Base-by-base conservation (phyloP, 2,113 vertebrate genomes). In the Pampusana beccarii region DNA sequence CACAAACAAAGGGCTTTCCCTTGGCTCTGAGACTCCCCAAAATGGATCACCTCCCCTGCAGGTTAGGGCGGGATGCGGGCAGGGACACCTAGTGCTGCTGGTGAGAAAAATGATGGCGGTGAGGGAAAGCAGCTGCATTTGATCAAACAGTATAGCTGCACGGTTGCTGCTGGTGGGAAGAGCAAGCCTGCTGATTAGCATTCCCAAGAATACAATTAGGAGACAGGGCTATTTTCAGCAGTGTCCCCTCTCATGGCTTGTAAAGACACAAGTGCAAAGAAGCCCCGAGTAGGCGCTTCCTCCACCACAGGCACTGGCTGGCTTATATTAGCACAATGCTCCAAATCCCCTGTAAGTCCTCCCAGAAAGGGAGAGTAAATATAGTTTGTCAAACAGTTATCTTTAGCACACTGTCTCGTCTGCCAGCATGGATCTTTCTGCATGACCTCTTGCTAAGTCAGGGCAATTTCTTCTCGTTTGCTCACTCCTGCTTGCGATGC, bases 341-440 rank as follows among this genome's bases (percentile, higher is more conserved):
- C 88, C 92, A 96, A 96, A 97, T 97, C 96, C 95, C 92, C 80
- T 94, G n/a, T 96, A 97, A 97, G 95, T 96, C 96, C 93, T 97
- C 92, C 86, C 92, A 94, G 94, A 97, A 97, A 97, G 91, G 70
- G 91, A 96, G 92, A 96, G 86, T 96, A 97, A 96, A 97, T 97
- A 96, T 96, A 97, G 95, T 93, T 95, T 87, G 73, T 95, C 96
- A 93, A 95, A 94, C 61, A 91, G 96, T 94, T 97, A 96, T 97
- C 96, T 96, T 96, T 96, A 96, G 96, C 95, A 95, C 91, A 87
- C 79, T 92, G 96, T 91, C 96, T 97, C 11, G 62, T 75, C 96
- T 96, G 93, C 92, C 88, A 96, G 80, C 91, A 89, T 62, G 74
- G 86, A 96, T 95, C 96, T 92, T 96, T 96, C 92, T 94, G 91